Percentiles rank a stretch among this genome's conserved stretches.
These are phyloP conservation scores for Lasioglossum villosulum DNA, from an alignment of 2,888 invertebrate species.

Conservation along the genomic window DNA sequence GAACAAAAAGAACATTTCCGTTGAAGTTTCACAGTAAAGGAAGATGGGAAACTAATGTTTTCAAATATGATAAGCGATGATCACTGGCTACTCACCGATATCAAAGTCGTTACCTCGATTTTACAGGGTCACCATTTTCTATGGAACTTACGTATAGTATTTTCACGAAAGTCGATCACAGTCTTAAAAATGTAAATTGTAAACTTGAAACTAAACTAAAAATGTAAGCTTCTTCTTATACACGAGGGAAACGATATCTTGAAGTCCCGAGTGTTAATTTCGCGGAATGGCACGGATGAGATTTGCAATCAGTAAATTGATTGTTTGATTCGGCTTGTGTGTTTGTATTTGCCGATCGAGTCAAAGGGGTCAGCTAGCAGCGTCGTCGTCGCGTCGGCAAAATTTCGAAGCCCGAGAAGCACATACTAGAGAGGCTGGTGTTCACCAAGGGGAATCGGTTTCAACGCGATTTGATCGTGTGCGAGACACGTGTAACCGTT, in stretches of 20 bases:
- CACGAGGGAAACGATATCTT: not conserved
- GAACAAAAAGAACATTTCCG: not conserved
- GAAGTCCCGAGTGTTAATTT: not conserved
- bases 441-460: not conserved
- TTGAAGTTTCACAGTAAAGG: not conserved
- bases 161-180: not conserved
- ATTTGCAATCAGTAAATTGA: not conserved
- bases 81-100: not conserved
- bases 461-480: not conserved
- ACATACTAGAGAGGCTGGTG: not conserved
- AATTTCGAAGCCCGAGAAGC: constrained; percentile 4
- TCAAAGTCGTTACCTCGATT: not conserved
- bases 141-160: not conserved
- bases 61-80: not conserved
- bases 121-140: not conserved
- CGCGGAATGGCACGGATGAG: not conserved
- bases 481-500: not conserved
- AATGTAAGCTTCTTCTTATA: too few relatives aligned
- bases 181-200: not conserved
- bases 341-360: not conserved
- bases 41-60: not conserved
- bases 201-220: too few relatives aligned
- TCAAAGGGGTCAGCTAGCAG: not conserved
- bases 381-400: not conserved
- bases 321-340: not conserved